phyloP scores from a whole-genome alignment of 2,113 vertebrate species.

The Rhinolophus sinicus region DNA sequence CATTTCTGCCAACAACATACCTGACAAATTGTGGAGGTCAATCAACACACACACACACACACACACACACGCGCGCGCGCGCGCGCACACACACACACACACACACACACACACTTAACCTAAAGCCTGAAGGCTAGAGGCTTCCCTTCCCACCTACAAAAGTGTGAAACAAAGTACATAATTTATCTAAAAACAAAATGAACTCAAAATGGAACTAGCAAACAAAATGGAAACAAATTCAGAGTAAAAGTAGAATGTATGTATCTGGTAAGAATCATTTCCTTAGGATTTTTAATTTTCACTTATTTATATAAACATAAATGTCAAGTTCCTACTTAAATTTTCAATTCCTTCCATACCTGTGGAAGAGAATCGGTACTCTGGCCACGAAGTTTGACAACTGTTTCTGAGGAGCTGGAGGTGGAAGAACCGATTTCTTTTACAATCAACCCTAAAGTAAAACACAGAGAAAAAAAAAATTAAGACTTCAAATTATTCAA shows the following conservation, averaged over 20 bases:
- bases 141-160: background rate
- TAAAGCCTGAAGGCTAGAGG: background rate
- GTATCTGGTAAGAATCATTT: background rate
- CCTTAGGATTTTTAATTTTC: background rate
- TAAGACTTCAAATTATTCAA: background rate
- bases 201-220: background rate
- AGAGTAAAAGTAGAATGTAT: background rate
- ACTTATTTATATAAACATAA: background rate
- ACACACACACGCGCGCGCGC: background rate
- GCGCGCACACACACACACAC: background rate
- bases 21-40: background rate
- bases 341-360: constrained; percentile 83
- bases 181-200: background rate
- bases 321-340: background rate
- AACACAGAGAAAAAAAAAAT: background rate
- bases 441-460: constrained; percentile 91
- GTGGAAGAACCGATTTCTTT: constrained; percentile 97
- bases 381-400: constrained; percentile 97
- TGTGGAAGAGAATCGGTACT: constrained; percentile 98
- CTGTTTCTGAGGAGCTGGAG: constrained; percentile 97
- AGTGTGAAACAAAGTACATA: background rate
- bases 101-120: background rate
- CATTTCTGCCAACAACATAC: background rate
- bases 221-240: background rate
- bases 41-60: background rate